A percentile compares a stretch with the other conserved stretches of the same genome.
Evolutionary conservation across 1,140 invertebrate genomes (phyloP).

Genomic region (Brachionus asplanchnoidis): DNA sequence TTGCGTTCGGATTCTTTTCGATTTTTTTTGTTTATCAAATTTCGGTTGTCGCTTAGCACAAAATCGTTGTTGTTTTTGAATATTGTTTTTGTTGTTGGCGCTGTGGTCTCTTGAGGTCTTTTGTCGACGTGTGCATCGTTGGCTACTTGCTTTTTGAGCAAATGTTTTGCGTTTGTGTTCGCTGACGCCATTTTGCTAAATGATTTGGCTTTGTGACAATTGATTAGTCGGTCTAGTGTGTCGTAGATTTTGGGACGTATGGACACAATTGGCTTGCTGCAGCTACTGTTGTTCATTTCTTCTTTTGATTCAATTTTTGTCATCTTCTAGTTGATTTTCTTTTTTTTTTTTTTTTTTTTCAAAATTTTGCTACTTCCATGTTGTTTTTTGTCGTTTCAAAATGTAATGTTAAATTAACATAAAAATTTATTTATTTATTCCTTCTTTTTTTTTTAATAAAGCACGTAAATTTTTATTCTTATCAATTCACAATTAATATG

Average conservation of each 20-base stretch:
- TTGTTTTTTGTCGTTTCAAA: background rate
- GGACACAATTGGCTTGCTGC: background rate
- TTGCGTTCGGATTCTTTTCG: background rate
- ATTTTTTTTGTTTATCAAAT: background rate
- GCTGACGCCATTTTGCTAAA: background rate
- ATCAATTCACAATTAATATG: too few species aligned
- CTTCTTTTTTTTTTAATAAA: background rate
- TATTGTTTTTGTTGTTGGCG: background rate
- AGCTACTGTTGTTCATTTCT: background rate
- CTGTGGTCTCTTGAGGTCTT: background rate
- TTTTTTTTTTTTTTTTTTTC: background rate
- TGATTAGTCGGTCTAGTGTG: background rate
- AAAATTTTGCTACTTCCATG: background rate
- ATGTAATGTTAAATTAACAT: background rate
- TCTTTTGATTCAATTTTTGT: background rate
- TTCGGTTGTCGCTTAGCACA: background rate
- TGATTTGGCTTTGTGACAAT: background rate
- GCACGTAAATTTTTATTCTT: background rate
- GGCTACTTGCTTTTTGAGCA: background rate
- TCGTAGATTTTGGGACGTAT: background rate
- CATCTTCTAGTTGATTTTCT: background rate
- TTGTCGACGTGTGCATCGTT: background rate
- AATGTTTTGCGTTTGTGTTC: background rate
- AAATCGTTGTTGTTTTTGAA: conserved; percentile 22
- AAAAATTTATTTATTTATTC: background rate